Conservation (phyloP, 2,888 invertebrate species). For the Sarcophaga variegata region DNA sequence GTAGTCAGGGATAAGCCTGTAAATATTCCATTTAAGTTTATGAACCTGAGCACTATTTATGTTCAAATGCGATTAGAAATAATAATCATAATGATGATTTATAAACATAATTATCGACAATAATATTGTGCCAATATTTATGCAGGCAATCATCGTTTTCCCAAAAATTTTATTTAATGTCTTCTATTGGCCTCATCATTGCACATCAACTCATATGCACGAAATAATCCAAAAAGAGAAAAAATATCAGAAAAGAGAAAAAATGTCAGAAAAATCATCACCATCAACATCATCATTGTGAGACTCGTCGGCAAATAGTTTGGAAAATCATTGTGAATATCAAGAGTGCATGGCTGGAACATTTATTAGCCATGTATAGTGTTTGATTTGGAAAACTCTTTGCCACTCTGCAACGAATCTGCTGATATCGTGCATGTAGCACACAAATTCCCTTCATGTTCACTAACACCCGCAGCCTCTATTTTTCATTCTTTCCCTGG, state of each 20-base stretch:
- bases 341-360: conserved; percentile 19
- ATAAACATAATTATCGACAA: conserved; percentile 27
- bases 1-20: not conserved
- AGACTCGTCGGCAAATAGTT: conserved; percentile 9
- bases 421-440: conserved; percentile 19
- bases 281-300: conserved; percentile 16
- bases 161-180: conserved; percentile 43
- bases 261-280: not conserved
- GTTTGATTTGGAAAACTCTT: conserved; percentile 55
- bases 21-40: not conserved
- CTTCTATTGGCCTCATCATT: conserved; percentile 6
- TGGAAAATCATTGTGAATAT: conserved; percentile 33
- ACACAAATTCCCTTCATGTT: conserved; percentile 54
- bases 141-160: conserved; percentile 44
- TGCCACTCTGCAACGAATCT: not conserved
- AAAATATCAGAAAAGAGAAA: not conserved
- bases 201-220: not conserved
- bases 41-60: conserved; percentile 1
- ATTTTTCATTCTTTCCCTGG: not conserved
- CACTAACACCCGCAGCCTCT: not conserved
- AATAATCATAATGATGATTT: conserved; percentile 6
- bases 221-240: not conserved
- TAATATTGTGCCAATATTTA: conserved; percentile 44
- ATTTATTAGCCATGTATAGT: conserved; percentile 49
- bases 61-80: not conserved